These are phyloP conservation scores for Phoxinus phoxinus DNA, from an alignment of 2,113 vertebrate genomes.

Conservation along the genomic window DNA sequence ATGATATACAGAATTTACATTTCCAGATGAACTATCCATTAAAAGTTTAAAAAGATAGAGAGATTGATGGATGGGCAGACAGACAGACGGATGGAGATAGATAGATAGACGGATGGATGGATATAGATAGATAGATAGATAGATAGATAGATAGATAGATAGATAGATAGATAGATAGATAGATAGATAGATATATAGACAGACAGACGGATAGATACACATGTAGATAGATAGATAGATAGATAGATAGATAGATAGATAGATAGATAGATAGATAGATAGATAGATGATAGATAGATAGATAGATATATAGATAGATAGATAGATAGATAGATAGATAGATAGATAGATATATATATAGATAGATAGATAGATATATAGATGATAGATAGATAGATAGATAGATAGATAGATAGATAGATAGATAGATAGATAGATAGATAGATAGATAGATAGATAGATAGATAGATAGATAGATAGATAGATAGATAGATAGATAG, in stretches of 20 bases:
- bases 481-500: background rate
- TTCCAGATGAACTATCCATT: no score
- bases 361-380: background rate
- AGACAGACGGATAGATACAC: no score
- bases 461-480: fast-evolving
- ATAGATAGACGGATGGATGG: background rate
- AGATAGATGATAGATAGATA: constrained; percentile 14
- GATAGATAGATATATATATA: background rate
- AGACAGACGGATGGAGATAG: background rate
- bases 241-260: background rate
- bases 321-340: background rate
- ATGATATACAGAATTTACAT: no score
- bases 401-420: background rate
- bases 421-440: background rate
- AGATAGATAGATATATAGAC: fast-evolving
- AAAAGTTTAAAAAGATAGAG: no score
- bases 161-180: background rate
- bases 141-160: fast-evolving
- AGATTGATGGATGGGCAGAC: background rate
- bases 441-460: fast-evolving
- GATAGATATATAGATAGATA: constrained; percentile 23
- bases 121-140: no score
- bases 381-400: background rate
- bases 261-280: background rate
- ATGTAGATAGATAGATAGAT: background rate